Conservation (phyloP, 1,140 invertebrate genomes). For the Leptinotarsa defecta region DNA sequence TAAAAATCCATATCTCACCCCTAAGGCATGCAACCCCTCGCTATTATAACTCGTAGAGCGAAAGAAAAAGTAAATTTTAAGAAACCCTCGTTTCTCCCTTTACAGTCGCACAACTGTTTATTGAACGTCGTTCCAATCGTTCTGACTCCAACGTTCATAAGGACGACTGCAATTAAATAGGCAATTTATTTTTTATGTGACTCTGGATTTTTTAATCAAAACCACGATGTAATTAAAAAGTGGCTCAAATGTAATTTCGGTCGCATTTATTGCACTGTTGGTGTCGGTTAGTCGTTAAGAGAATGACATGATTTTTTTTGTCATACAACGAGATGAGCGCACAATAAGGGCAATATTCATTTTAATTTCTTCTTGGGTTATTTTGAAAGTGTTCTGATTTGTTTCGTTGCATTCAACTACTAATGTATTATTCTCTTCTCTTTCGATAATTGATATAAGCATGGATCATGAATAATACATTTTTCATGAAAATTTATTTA, state of each 20-base stretch:
- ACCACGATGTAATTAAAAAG: constrained; percentile 56
- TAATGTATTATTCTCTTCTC: too few species aligned
- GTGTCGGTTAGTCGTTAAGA: neutral
- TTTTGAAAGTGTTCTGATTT: too few species aligned
- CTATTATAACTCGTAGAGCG: constrained; percentile 56
- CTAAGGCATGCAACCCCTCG: constrained; percentile 37
- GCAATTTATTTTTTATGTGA: constrained; percentile 57
- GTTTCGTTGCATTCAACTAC: too few species aligned
- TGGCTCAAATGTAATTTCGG: constrained; percentile 47
- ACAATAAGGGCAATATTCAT: too few species aligned
- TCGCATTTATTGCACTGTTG: constrained; percentile 25
- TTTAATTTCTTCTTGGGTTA: too few species aligned
- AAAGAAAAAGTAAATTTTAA: constrained; percentile 59
- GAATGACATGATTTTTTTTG: too few species aligned
- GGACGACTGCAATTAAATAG: constrained; percentile 52
- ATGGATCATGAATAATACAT: too few species aligned
- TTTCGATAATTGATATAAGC: too few species aligned
- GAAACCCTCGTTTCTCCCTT: constrained; percentile 53
- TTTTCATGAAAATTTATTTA: too few species aligned
- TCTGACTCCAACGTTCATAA: neutral
- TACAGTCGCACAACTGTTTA: constrained; percentile 46
- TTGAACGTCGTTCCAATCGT: constrained; percentile 39
- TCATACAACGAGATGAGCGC: too few species aligned
- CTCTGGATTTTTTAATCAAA: constrained; percentile 53
- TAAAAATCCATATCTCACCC: constrained; percentile 57